A percentile compares a stretch with the other conserved stretches of the same genome.
Conservation (phyloP, 1,140 invertebrate species). For the Pachypsylla venusta region DNA sequence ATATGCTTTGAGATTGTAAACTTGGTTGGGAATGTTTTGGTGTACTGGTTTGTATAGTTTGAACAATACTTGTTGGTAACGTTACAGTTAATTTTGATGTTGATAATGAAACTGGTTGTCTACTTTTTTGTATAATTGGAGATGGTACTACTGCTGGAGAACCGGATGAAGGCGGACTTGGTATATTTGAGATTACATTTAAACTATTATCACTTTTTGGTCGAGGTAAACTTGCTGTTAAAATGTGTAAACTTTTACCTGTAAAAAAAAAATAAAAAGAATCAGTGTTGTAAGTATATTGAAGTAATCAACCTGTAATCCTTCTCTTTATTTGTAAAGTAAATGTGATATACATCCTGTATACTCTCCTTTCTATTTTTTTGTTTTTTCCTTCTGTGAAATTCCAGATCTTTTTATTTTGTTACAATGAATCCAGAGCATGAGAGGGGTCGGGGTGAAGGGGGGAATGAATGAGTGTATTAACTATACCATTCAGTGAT, state of each 20-base stretch:
- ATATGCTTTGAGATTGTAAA: not conserved
- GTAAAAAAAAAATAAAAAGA: slow-evolving; percentile 4
- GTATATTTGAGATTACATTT: slow-evolving; percentile 41
- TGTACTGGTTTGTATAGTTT: too few relatives aligned
- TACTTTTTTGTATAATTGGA: slow-evolving; percentile 59
- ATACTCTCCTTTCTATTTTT: too few relatives aligned
- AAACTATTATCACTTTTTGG: slow-evolving; percentile 74
- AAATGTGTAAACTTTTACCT: slow-evolving; percentile 22
- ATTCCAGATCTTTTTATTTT: too few relatives aligned
- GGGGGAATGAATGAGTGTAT: too few relatives aligned
- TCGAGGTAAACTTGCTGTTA: slow-evolving; percentile 41
- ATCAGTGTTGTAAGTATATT: too few relatives aligned
- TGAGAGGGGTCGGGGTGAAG: too few relatives aligned
- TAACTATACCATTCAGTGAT: too few relatives aligned
- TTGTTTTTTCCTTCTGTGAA: too few relatives aligned
- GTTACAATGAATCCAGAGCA: too few relatives aligned
- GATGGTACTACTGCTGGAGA: slow-evolving; percentile 41
- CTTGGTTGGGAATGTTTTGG: not conserved
- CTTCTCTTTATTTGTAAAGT: too few relatives aligned
- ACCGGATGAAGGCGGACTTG: slow-evolving; percentile 31
- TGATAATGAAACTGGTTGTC: not conserved
- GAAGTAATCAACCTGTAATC: too few relatives aligned
- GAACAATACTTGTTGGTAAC: not conserved
- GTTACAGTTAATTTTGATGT: not conserved
- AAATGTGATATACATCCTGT: too few relatives aligned